Evolutionary conservation across 2,797 vertebrate species (phyloP).

Genomic region (Rhabdomys pumilio): DNA sequence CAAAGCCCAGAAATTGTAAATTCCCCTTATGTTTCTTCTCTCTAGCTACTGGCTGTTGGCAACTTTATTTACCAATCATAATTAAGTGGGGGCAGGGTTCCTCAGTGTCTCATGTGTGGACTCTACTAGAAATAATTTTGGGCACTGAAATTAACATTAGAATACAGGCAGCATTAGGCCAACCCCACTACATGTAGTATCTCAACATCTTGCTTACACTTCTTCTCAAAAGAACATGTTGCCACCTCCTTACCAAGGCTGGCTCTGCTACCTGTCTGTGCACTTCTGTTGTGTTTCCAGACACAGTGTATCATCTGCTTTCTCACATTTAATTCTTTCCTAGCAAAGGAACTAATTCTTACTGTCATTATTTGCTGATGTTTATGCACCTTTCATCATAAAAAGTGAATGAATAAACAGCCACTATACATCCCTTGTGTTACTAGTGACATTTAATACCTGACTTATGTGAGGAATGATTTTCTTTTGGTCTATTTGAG

Average conservation of each 20-base stretch:
- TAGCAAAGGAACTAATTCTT: not conserved
- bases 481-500: not conserved
- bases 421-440: not conserved
- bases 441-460: rapidly evolving
- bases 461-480: not conserved
- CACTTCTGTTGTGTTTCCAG: not conserved
- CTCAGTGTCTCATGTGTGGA: not conserved
- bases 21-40: not conserved
- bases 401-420: not conserved
- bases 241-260: not conserved
- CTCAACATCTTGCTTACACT: not conserved
- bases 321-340: not conserved
- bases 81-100: not conserved
- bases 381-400: not conserved
- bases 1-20: not conserved
- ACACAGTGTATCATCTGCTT: not conserved
- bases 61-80: not conserved
- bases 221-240: not conserved
- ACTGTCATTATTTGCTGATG: not conserved
- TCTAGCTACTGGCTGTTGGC: not conserved
- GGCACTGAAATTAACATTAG: not conserved
- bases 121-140: not conserved
- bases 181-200: not conserved
- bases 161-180: not conserved
- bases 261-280: not conserved